These are phyloP conservation scores for Poecilia wingei DNA, from an alignment of 2,797 vertebrate species.

Conservation along the genomic window DNA sequence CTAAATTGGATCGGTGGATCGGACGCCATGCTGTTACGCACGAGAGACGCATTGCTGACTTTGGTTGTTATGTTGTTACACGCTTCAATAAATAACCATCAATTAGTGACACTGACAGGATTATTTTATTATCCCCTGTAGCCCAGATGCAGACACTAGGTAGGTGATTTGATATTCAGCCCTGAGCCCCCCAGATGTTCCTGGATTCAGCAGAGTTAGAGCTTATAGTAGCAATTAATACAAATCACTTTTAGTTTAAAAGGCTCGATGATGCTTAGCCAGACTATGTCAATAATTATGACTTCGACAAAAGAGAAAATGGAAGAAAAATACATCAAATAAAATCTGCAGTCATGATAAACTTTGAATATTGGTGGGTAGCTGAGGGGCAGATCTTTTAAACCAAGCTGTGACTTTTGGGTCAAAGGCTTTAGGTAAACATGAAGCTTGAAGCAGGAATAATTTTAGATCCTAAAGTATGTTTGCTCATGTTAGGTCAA, in stretches of 20 bases:
- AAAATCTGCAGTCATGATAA: not conserved
- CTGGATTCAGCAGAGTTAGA: not conserved
- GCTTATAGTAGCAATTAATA: not conserved
- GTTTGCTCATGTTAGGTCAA: not conserved
- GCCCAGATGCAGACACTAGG: not conserved
- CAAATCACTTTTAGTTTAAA: not conserved
- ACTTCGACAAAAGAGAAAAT: not conserved
- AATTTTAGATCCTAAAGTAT: not conserved
- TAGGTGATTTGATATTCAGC: conserved; percentile 7
- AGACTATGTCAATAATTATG: not conserved
- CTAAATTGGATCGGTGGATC: conserved; percentile 19
- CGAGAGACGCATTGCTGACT: conserved; percentile 8
- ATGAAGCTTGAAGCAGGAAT: not conserved
- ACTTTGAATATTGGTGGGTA: not conserved
- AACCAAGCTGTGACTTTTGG: not conserved
- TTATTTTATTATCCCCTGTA: conserved; percentile 7
- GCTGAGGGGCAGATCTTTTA: not conserved
- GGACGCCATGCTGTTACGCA: conserved; percentile 5
- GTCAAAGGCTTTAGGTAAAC: not conserved
- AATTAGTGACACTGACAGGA: conserved; percentile 9
- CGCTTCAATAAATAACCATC: conserved; percentile 7
- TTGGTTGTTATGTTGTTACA: conserved; percentile 5
- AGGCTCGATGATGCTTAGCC: not conserved
- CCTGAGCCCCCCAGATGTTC: not conserved
- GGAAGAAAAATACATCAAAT: not conserved